These are phyloP conservation scores for Tylochromis polylepis DNA, from an alignment of 2,113 vertebrate species.

Conservation along the genomic window DNA sequence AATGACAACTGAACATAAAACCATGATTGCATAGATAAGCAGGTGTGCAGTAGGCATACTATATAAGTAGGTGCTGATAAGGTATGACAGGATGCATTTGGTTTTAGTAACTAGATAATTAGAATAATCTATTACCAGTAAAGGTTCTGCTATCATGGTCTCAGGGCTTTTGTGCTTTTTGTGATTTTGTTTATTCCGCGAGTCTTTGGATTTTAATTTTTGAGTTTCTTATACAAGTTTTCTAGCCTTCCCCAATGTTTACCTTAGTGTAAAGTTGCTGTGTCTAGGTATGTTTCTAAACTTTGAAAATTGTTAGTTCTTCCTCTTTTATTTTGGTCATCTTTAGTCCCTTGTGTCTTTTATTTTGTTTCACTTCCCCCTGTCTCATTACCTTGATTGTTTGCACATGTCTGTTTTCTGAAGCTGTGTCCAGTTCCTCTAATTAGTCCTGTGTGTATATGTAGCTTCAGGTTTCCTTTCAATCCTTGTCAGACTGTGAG, in stretches of 20 bases:
- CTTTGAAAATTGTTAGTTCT: not conserved
- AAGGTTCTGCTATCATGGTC: not conserved
- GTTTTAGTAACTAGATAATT: not conserved
- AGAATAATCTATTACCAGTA: not conserved
- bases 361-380: not conserved
- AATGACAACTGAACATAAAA: not conserved
- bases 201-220: not conserved
- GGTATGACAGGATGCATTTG: not conserved
- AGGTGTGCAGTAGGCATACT: not conserved
- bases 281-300: not conserved
- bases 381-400: not conserved
- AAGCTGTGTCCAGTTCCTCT: fast-evolving
- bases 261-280: not conserved
- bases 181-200: not conserved
- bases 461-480: not conserved
- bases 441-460: not conserved
- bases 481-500: not conserved
- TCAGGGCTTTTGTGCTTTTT: not conserved
- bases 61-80: not conserved
- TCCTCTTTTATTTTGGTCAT: not conserved
- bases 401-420: not conserved
- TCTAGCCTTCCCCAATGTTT: not conserved
- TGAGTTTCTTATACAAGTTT: not conserved
- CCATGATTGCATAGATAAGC: not conserved
- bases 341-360: not conserved